Conservation (phyloP, 2,888 invertebrate species). For the Trachelus stipa region DNA sequence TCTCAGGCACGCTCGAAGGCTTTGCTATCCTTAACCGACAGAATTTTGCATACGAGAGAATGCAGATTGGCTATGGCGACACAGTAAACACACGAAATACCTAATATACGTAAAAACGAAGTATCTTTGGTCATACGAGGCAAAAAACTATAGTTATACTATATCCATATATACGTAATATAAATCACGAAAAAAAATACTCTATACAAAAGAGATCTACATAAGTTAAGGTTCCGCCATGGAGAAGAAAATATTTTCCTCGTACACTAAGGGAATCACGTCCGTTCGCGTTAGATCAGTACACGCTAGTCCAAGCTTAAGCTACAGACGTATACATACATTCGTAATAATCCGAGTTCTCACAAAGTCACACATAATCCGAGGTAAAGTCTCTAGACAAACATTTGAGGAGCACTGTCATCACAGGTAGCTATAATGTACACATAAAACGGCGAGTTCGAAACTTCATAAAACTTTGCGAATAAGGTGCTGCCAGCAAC, state of each 20-base stretch:
- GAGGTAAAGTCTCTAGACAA: neutral
- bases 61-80: neutral
- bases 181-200: neutral
- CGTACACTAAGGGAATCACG: neutral
- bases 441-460: neutral
- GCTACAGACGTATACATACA: neutral
- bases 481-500: neutral
- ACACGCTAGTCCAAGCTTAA: neutral
- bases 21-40: constrained; percentile 1
- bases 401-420: neutral
- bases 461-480: constrained; percentile 3
- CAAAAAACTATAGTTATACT: too few species aligned
- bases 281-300: neutral
- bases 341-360: neutral
- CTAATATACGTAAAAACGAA: neutral
- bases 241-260: neutral
- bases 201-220: neutral
- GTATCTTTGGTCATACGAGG: neutral
- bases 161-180: too few species aligned
- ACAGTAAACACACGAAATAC: neutral
- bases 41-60: neutral
- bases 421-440: neutral
- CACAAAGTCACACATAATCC: neutral
- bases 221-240: neutral
- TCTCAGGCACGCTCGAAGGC: constrained; percentile 12